phyloP scores from a whole-genome alignment of 1,140 invertebrate genomes.

The Gryllus bimaculatus region DNA sequence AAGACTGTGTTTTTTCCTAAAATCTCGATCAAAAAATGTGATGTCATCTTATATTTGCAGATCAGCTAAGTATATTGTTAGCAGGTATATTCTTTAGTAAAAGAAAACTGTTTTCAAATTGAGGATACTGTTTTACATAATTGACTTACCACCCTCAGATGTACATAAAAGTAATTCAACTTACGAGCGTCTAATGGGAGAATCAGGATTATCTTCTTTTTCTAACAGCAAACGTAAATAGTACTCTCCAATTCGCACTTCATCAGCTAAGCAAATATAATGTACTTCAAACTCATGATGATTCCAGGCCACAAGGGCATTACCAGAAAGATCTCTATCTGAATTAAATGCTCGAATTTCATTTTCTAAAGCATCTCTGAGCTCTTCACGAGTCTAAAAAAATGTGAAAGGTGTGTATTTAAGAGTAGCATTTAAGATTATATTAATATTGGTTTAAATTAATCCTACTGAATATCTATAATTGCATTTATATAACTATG shows the following conservation, averaged over 20 bases:
- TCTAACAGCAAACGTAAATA: constrained; percentile 90
- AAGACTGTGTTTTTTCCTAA: no score
- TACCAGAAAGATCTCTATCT: constrained; percentile 80
- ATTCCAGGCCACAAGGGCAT: constrained; percentile 86
- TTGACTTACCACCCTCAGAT: no score
- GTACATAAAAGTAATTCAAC: constrained; percentile 29
- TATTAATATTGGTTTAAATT: no score
- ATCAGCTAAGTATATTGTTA: no score
- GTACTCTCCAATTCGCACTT: constrained; percentile 98
- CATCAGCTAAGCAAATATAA: constrained; percentile 88
- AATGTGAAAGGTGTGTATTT: background rate
- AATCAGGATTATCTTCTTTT: constrained; percentile 64
- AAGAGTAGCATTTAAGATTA: no score
- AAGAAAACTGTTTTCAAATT: no score
- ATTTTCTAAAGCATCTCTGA: constrained; percentile 84
- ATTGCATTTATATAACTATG: background rate
- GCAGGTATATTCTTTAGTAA: no score
- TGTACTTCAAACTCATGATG: constrained; percentile 92
- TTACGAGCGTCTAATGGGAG: constrained; percentile 78
- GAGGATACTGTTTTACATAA: no score
- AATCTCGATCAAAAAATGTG: no score
- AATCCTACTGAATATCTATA: background rate
- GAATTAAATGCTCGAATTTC: constrained; percentile 83
- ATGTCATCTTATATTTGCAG: no score
- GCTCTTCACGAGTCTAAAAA: constrained; percentile 82